Evolutionary conservation across 2,113 vertebrate species (phyloP), one percentile per base, ranked within the genome.

Genomic region (Nibea coibor): DNA sequence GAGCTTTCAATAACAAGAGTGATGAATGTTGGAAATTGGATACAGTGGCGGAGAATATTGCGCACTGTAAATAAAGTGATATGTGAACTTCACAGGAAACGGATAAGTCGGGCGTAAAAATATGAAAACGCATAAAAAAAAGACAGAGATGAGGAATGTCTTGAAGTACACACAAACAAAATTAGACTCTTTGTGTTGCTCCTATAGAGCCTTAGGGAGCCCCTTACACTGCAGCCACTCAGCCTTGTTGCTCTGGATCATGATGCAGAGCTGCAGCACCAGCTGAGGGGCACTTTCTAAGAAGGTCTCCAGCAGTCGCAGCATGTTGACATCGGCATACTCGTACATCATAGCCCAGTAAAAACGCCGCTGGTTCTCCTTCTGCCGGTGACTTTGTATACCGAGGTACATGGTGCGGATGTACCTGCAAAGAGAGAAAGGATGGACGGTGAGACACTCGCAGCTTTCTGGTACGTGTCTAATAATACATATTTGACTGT

Each of bases 271-370:
- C 96, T 99, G 98, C 95, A 99, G 97, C 96, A 99, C 98, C 96
- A 99, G 96, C 96, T 99, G 98, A 85, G 98, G 98, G 81, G 97
- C 98, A 73, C 97, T 98, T 95, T 99, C 97, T 53, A 99, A 96
- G 95, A 99, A 99, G 47, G 97, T 97, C 93, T 99, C 98, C 71
- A 99, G 96, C 94, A 99, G 97, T 92, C 97, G 97, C 94, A 99
- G 93, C 96, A 99, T 99, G 96, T 98, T 99, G 82, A 99, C 97
- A 78, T 99, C 98, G 89, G 98, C 98, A 92, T 99, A 99, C 95
- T 99, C 98, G 5, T 98, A 99, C 97, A 99, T 98, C 98, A 99
- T 99, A 92, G 98, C 98, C 97, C 97, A 99, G 95, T 99, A 99
- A 95, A 99, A 99, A 76, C 97, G 97, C 81, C 97, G 96, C 94